These are phyloP conservation scores for Rousettus leschenaultii DNA, from an alignment of 2,113 vertebrate species.

Conservation along the genomic window DNA sequence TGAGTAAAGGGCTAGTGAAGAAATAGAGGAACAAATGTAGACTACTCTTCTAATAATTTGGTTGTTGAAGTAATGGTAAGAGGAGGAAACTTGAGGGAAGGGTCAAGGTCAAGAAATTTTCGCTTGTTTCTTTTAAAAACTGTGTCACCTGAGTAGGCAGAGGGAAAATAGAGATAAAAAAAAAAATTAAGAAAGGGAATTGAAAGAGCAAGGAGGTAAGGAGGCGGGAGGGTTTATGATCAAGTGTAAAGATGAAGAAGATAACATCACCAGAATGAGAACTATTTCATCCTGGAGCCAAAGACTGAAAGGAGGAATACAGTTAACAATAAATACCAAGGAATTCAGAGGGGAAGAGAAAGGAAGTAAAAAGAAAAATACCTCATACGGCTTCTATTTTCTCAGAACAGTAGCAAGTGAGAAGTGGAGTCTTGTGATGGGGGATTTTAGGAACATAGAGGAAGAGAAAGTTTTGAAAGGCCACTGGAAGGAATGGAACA, in stretches of 20 bases:
- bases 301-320: not conserved
- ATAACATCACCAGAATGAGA: not conserved
- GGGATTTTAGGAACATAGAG: slow-evolving; percentile 72
- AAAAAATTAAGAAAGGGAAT: not conserved
- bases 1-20: not conserved
- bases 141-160: not conserved
- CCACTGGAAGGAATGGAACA: slow-evolving; percentile 37
- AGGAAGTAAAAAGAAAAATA: slow-evolving; percentile 49
- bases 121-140: not conserved
- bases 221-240: not conserved
- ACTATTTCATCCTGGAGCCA: not conserved
- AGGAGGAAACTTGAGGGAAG: not conserved
- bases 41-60: not conserved
- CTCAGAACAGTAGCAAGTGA: slow-evolving; percentile 57
- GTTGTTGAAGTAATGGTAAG: not conserved
- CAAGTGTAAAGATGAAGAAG: not conserved
- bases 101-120: not conserved
- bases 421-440: slow-evolving; percentile 65
- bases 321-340: not conserved
- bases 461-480: slow-evolving; percentile 74
- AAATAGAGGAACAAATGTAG: not conserved
- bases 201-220: not conserved
- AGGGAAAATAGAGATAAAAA: not conserved
- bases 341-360: slow-evolving; percentile 50
- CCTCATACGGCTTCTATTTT: slow-evolving; percentile 44